Conservation (phyloP, 2,797 vertebrate species). For the Anabas testudineus region DNA sequence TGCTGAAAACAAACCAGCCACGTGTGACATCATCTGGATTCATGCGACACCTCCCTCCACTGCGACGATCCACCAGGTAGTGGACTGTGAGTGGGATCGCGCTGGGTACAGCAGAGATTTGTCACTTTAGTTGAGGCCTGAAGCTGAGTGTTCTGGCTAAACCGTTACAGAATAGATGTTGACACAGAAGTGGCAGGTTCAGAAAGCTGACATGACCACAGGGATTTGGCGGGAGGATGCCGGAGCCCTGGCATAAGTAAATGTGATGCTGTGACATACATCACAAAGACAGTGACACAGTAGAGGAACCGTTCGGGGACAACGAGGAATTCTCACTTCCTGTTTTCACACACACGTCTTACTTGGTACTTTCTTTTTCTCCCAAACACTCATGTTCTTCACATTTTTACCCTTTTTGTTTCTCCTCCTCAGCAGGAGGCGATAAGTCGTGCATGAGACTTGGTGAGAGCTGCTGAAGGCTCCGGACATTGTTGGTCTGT, state of each 20-base stretch:
- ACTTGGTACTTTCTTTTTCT: too few species aligned
- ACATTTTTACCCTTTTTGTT: too few species aligned
- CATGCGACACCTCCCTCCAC: background rate
- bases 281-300: conserved; percentile 49
- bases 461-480: too few species aligned
- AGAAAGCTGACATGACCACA: conserved; percentile 75
- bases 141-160: conserved; percentile 72
- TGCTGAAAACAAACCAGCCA: conserved; percentile 44
- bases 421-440: too few species aligned
- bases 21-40: conserved; percentile 60
- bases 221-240: conserved; percentile 47
- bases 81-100: conserved; percentile 45
- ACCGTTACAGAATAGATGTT: conserved; percentile 74
- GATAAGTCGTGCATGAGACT: too few species aligned
- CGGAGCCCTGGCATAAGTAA: conserved; percentile 58
- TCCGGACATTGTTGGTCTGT: too few species aligned
- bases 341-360: too few species aligned
- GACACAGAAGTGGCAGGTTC: conserved; percentile 76
- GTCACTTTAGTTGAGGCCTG: conserved; percentile 51
- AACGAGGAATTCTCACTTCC: too few species aligned
- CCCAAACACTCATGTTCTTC: too few species aligned
- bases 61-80: conserved; percentile 3
- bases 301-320: conserved; percentile 12
- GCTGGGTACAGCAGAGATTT: conserved; percentile 48
- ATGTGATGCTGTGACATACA: conserved; percentile 66